Conservation (phyloP, 2,113 vertebrate genomes). For the Pao palembangensis region DNA sequence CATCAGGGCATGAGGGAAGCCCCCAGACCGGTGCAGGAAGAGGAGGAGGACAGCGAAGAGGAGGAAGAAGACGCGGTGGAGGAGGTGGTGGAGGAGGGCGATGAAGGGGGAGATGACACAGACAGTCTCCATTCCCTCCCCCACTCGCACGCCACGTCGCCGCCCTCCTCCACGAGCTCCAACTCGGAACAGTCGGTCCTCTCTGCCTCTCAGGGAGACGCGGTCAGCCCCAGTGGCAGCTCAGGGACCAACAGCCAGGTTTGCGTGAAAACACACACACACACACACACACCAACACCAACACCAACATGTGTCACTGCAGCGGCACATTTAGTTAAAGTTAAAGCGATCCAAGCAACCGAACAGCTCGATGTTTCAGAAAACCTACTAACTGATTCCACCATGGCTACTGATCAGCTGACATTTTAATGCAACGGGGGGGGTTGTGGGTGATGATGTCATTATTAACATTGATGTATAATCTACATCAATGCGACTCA, state of each 20-base stretch:
- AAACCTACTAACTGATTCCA: too few relatives aligned
- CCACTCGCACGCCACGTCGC: constrained; percentile 70
- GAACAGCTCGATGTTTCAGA: too few relatives aligned
- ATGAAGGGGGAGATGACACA: constrained; percentile 66
- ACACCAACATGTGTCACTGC: constrained; percentile 23
- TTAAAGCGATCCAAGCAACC: too few relatives aligned
- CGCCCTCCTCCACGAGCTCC: constrained; percentile 71
- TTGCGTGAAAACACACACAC: constrained; percentile 18
- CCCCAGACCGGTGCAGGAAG: constrained; percentile 52
- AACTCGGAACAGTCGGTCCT: constrained; percentile 76
- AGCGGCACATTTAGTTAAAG: not conserved
- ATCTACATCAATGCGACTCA: too few relatives aligned
- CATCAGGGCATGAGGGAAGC: constrained; percentile 74
- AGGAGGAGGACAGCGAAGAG: constrained; percentile 53
- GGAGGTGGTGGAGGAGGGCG: constrained; percentile 54
- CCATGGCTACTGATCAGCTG: too few relatives aligned
- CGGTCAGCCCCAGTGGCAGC: constrained; percentile 76
- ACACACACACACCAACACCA: not conserved
- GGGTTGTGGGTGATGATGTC: too few relatives aligned
- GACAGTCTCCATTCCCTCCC: constrained; percentile 74
- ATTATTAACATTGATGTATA: too few relatives aligned
- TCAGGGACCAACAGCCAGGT: constrained; percentile 84
- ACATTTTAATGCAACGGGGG: too few relatives aligned
- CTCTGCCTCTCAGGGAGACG: constrained; percentile 84
- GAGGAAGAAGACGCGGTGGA: constrained; percentile 54